Evolutionary conservation across 2,888 invertebrate species (phyloP), one percentile per base, ranked within the genome.

Genomic region (Euproctis similis): DNA sequence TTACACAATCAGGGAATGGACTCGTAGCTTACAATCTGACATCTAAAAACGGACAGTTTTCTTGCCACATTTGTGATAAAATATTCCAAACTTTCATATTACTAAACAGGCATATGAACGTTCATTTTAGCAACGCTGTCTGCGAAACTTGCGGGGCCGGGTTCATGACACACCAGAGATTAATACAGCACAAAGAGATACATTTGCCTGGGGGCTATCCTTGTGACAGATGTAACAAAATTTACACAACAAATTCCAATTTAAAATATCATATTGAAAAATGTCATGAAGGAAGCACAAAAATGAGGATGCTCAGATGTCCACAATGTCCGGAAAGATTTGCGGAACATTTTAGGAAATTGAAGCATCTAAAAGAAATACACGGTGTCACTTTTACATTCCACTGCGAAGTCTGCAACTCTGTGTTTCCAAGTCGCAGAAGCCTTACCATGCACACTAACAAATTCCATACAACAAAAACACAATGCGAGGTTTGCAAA

Each of bases 401-500:
- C 16, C 59, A 66, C 32, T 80, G 82, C 23, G 68, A 69, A 1
- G 31, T 59, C 0, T 84, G 82, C 28, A 63, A 60, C 20, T 47
- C 65, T 0, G 58, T 59, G 0, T 84, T 77, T 24, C 31, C 65
- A 0, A 73, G 61, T 4, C 59, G 74, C 2, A 55, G 72, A 21
- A 49, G 68, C 1, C 35, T 80, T 7, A 71, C 73, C 0, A 67
- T 66, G 51, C 82, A 85, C 26, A 69, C 70, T 1, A 73, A 72
- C 26, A 69, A 72, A 14, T 61, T 56, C 10, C 80, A 82, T 32
- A 61, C 71, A 0, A 56, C 58, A 13, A 77, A 73, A 37, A 85
- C 84, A 1, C 73, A 76, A 26, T 87, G 87, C 35, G 71, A 70
- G 2, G 32, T 78, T 1, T 87, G 87, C 26, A 72, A 76, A 13